Evolutionary conservation across 2,113 vertebrate species (phyloP).

Genomic region (Dicentrarchus labrax): DNA sequence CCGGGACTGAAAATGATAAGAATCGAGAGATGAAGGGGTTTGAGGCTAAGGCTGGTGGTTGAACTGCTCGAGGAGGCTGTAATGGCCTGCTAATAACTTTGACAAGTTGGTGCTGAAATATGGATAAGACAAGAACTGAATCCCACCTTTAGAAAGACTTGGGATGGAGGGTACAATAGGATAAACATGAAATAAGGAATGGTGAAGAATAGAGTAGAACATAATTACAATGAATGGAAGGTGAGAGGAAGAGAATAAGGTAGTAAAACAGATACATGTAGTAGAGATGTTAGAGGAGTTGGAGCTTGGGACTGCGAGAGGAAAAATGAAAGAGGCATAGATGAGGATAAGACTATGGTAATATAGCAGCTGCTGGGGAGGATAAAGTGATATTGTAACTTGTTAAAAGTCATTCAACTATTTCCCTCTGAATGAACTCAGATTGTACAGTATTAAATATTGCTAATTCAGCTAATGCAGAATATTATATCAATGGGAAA

Average conservation of each 20-base stretch:
- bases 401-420: background rate
- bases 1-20: conserved; percentile 19
- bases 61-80: conserved; percentile 5
- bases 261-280: background rate
- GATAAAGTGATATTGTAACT: background rate
- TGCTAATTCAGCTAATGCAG: background rate
- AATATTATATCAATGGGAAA: background rate
- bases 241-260: conserved; percentile 7
- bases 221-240: conserved; percentile 24
- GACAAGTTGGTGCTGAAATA: conserved; percentile 58
- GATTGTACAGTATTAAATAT: background rate
- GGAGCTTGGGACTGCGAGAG: background rate
- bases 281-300: background rate
- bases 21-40: conserved; percentile 44
- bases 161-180: conserved; percentile 14
- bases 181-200: background rate
- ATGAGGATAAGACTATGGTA: background rate
- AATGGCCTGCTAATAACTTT: conserved; percentile 52
- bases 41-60: conserved; percentile 11
- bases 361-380: background rate
- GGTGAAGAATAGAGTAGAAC: background rate
- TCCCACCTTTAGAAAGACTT: conserved; percentile 14
- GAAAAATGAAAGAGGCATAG: background rate
- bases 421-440: background rate
- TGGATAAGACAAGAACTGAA: conserved; percentile 38